A percentile compares a stretch with the other conserved stretches of the same genome.
Conservation (phyloP, 2,797 vertebrate species). For the Thunnus albacares region DNA sequence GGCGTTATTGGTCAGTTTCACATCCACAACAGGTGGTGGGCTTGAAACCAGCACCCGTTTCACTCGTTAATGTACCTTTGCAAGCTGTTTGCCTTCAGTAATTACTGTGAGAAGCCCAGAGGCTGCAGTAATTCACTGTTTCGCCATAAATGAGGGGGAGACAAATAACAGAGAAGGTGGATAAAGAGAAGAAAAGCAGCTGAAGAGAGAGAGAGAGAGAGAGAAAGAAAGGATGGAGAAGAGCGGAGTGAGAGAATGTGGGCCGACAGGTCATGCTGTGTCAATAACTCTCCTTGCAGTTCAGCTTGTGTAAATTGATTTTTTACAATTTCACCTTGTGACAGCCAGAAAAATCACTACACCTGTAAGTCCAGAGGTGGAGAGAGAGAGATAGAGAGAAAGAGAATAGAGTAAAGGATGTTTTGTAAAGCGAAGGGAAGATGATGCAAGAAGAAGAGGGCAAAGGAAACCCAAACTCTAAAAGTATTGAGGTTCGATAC, state of each 20-base stretch:
- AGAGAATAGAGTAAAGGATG: not conserved
- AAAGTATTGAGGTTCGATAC: not conserved
- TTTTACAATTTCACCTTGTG: constrained; percentile 94
- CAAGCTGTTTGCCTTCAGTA: constrained; percentile 49
- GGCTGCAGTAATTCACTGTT: constrained; percentile 8
- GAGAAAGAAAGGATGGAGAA: constrained; percentile 22
- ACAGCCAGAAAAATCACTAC: constrained; percentile 94
- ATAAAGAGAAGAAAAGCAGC: constrained; percentile 5
- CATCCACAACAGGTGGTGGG: constrained; percentile 34
- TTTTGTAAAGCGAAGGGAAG: constrained; percentile 31
- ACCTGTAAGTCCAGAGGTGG: constrained; percentile 88
- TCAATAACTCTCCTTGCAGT: constrained; percentile 87
- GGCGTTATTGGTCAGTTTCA: constrained; percentile 13
- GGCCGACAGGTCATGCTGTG: constrained; percentile 88
- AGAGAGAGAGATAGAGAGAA: constrained; percentile 6
- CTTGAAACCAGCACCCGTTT: constrained; percentile 6
- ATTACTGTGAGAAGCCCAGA: constrained; percentile 18
- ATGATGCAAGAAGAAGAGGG: constrained; percentile 51
- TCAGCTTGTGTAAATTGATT: constrained; percentile 95
- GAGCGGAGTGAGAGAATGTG: constrained; percentile 3
- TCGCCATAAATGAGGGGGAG: constrained; percentile 25
- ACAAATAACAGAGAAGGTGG: not conserved
- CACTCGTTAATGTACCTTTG: constrained; percentile 36
- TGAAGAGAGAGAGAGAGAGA: not conserved
- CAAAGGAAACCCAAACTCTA: not conserved